Base-by-base conservation (phyloP, 2,888 invertebrate genomes). In the Lasioglossum lativentre region DNA sequence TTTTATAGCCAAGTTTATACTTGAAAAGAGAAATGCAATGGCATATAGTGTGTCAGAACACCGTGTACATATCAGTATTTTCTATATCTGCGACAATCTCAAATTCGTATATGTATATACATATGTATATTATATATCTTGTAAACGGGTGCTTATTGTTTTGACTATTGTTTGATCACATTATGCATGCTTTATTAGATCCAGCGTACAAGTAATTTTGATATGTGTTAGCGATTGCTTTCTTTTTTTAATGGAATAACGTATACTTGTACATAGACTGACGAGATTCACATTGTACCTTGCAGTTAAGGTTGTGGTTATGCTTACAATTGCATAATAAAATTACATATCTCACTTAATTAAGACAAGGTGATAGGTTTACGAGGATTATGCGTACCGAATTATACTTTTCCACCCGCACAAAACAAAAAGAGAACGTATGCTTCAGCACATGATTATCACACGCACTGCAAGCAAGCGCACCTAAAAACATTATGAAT, bases 241-340 rank as follows among this genome's bases (percentile, higher is more conserved):
- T 79, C 75, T 82, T 80, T 83, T 83, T 68, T 68, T 38, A 68
- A 82, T 76, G 72, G 74, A 85, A 79, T 76, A 77, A 88, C 82
- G 71, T 85, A 82, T 59, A 88, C 59, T 56, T 78, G 85, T 82
- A 87, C 47, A 82, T 73, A 82, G 70, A 82, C 85, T 88, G 83
- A 78, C 27, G 75, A 80, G 56, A 78, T 79, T 88, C 59, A 79
- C 77, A 77, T 83, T 82, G 79, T 87, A 83, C 79, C 59, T 89
- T 78, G 83, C 85, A 75, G 70, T 85, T 83, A 78, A 78, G 89
- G 85, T 87, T 87, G 87, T 87, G 89, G 89, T 85, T 80, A 79
- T 70, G 89, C 86, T 89, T 87, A 66, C 74, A 75, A 78, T 72
- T 80, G 74, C 75, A 80, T 45, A 78, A 77, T 72, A 75, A 66